Conservation (phyloP, 92 coral and sea anemone genomes). For the Pocillopora grandis region DNA sequence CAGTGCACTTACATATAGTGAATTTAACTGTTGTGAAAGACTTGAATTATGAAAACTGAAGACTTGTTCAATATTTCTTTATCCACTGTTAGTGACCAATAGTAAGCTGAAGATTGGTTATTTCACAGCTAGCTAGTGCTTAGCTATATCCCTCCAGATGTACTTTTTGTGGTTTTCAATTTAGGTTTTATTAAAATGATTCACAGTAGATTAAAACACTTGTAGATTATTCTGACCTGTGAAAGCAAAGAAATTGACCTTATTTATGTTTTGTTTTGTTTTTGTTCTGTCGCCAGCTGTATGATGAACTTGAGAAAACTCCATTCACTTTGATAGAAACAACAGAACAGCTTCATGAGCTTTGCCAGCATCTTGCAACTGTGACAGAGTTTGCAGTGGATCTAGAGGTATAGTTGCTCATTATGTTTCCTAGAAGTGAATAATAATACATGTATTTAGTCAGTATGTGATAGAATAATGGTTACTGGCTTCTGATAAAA, state of each 20-base stretch:
- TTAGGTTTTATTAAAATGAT: too few relatives aligned
- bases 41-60: too few relatives aligned
- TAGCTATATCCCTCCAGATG: too few relatives aligned
- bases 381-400: conserved; percentile 94
- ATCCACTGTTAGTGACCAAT: too few relatives aligned
- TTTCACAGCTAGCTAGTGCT: too few relatives aligned
- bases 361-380: conserved; percentile 50
- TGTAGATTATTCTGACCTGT: neutral
- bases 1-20: too few relatives aligned
- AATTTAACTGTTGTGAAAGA: too few relatives aligned
- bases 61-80: too few relatives aligned
- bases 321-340: conserved; percentile 70
- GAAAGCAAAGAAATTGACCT: neutral
- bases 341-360: conserved; percentile 74
- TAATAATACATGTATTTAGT: neutral
- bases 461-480: neutral
- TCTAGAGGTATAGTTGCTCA: conserved; percentile 63
- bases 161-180: too few relatives aligned
- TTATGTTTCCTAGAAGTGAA: neutral
- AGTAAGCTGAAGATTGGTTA: too few relatives aligned
- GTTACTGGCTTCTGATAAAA: too few relatives aligned
- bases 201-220: too few relatives aligned
- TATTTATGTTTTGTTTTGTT: neutral
- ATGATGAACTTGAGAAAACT: conserved; percentile 77
- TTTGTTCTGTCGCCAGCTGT: conserved; percentile 49